Percentiles rank a stretch among this genome's conserved stretches.
These are phyloP conservation scores for Eupristina koningsbergeri DNA, from an alignment of 1,140 invertebrate genomes.

Conservation along the genomic window DNA sequence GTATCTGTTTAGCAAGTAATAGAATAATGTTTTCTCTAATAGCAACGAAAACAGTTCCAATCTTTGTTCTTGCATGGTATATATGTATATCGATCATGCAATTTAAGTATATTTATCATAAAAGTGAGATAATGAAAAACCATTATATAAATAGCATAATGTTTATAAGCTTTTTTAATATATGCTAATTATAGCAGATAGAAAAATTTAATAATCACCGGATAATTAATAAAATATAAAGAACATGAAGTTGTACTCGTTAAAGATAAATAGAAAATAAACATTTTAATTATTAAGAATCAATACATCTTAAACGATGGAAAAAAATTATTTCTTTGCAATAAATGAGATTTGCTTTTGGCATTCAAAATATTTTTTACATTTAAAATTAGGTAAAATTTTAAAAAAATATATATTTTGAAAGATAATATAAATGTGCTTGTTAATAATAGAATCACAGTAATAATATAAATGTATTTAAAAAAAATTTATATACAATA, in stretches of 20 bases:
- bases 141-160: neutral
- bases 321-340: neutral
- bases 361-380: neutral
- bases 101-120: neutral
- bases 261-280: neutral
- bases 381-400: neutral
- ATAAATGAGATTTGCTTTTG: neutral
- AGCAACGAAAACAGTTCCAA: neutral
- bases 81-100: neutral
- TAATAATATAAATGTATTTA: neutral
- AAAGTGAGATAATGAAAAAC: neutral
- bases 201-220: no score
- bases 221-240: no score
- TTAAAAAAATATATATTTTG: neutral
- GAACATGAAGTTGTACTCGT: neutral
- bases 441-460: neutral
- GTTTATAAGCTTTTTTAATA: neutral
- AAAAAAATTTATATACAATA: neutral
- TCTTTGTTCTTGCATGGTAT: neutral
- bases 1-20: conserved; percentile 12
- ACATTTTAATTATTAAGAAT: no score
- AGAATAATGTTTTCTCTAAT: conserved; percentile 6
- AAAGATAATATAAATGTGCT: neutral
- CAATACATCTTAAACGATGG: neutral
- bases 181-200: no score